phyloP scores from a whole-genome alignment of 2,888 invertebrate species.

The Stegana nigrithorax region DNA sequence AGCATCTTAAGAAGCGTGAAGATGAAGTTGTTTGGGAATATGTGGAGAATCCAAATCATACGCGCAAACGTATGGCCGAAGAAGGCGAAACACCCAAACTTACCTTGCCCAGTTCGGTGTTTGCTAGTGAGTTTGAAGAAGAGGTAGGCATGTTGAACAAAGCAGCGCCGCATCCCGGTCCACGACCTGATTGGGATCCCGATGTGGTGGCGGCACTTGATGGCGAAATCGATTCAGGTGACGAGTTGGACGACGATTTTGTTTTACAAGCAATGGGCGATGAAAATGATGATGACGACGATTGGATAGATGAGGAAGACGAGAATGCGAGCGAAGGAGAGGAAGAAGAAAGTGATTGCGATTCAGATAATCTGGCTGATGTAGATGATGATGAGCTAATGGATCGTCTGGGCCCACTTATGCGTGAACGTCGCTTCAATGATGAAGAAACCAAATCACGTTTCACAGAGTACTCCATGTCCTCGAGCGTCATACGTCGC shows the following conservation, averaged over 20 bases:
- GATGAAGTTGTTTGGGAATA: slow-evolving; percentile 67
- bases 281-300: slow-evolving; percentile 49
- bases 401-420: slow-evolving; percentile 68
- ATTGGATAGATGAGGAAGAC: slow-evolving; percentile 43
- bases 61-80: slow-evolving; percentile 46
- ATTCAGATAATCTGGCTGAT: slow-evolving; percentile 57
- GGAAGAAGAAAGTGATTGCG: slow-evolving; percentile 42
- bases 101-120: slow-evolving; percentile 86
- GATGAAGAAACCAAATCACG: slow-evolving; percentile 84
- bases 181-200: slow-evolving; percentile 84
- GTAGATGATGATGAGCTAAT: slow-evolving; percentile 68
- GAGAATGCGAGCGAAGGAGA: slow-evolving; percentile 33
- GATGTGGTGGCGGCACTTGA: slow-evolving; percentile 94
- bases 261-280: slow-evolving; percentile 76
- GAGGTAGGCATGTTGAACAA: slow-evolving; percentile 75
- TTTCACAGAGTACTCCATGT: slow-evolving; percentile 94
- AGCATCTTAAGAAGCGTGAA: slow-evolving; percentile 77
- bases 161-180: slow-evolving; percentile 68
- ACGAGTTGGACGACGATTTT: slow-evolving; percentile 94
- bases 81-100: slow-evolving; percentile 62
- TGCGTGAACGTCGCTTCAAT: slow-evolving; percentile 67
- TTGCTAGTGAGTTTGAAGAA: slow-evolving; percentile 88
- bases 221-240: slow-evolving; percentile 88
- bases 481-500: slow-evolving; percentile 87
- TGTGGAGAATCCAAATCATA: slow-evolving; percentile 65